These are phyloP conservation scores for Rugalucina vietnamica DNA, from an alignment of 2,888 invertebrate genomes.

Conservation along the genomic window DNA sequence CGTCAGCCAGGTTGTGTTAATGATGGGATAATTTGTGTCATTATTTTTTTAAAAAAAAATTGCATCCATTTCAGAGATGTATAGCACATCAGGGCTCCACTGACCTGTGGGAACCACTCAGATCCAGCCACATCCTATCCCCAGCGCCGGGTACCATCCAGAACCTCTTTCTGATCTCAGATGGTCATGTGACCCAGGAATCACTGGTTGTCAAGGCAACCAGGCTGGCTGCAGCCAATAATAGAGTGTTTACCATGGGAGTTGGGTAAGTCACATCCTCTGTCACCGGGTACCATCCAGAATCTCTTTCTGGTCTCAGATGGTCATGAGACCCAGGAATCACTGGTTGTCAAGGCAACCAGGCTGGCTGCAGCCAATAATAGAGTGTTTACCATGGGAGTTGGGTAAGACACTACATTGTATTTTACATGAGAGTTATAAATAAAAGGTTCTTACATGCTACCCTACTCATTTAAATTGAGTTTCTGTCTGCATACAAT, in stretches of 20 bases:
- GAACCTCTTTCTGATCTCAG: conserved; percentile 76
- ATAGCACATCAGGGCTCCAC: conserved; percentile 69
- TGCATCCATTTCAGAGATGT: conserved; percentile 5
- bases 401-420: too few relatives aligned
- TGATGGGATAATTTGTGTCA: too few relatives aligned
- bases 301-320: conserved; percentile 77
- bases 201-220: conserved; percentile 57
- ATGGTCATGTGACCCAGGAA: conserved; percentile 74
- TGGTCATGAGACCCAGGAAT: conserved; percentile 73
- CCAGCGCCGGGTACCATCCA: conserved; percentile 44
- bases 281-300: conserved; percentile 43
- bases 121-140: conserved; percentile 61
- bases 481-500: too few relatives aligned
- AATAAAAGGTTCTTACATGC: too few relatives aligned
- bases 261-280: conserved; percentile 68
- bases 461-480: too few relatives aligned
- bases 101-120: conserved; percentile 65
- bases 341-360: conserved; percentile 55
- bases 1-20: too few relatives aligned
- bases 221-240: conserved; percentile 38
- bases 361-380: conserved; percentile 42
- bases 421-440: too few relatives aligned
- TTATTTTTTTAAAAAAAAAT: too few relatives aligned
- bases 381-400: conserved; percentile 70
- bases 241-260: conserved; percentile 69